Evolutionary conservation across 2,113 vertebrate species (phyloP), one percentile per base, ranked within the genome.

Genomic region (Erythrolamprus reginae): DNA sequence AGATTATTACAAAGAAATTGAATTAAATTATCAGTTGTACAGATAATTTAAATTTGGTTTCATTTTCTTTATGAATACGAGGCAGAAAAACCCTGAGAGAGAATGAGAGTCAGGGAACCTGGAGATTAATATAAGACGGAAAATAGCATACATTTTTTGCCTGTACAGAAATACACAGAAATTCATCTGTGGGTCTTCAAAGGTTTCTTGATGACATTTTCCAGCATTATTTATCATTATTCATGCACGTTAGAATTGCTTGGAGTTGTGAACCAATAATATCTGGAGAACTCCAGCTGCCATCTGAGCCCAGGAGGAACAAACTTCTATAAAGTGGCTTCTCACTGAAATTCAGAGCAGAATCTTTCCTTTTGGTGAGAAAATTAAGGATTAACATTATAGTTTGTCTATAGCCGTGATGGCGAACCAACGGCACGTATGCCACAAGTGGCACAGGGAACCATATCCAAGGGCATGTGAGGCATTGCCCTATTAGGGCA

Each of bases 1-100:
- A 90, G 82, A 94, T 94, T 93, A 94, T 92, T 87, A 48, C 21
- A 91, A 91, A 93, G 58, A 91, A 90, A 89, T 90, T 61, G 93
- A 86, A 92, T 92, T 94, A 28, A 92, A 91, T 91, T 96, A 94
- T 12, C 48, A 15, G 10, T 89, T 93, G 82, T 93, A 48, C 24
- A 48, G 95, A 93, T 50, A 95, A 94, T 88, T 92, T 94, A 5
- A 91, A 58, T 94, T 89, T 95, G 58, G 10, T 55, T 26, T 3
- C 0, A 21, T 47, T 77, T 65, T 89, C 10, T 84, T 89, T 53
- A 9, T 77, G 65, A 77, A 38, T 17, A 70, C n/a, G n/a, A 38
- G 70, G 10, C 26, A 33, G 88, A 33, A 28, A 89, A 24, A 42
- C 10, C 50, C 23, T 91, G 19, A 86, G 56, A 0, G 56, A 0